These are phyloP conservation scores for Dinomys branickii DNA, from an alignment of 2,113 vertebrate genomes.

Conservation along the genomic window DNA sequence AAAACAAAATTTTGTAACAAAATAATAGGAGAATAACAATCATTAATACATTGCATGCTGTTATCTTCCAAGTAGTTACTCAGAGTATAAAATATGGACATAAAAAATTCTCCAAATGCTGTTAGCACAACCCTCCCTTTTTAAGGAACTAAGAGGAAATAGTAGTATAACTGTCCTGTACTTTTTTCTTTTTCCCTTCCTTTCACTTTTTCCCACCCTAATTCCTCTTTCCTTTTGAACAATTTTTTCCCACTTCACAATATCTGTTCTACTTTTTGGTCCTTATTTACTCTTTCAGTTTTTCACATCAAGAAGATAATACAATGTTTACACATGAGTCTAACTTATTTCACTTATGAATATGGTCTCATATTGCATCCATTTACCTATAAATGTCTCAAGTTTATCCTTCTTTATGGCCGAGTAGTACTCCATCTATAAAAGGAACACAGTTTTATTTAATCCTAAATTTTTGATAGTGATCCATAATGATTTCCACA, in stretches of 20 bases:
- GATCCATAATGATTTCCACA: neutral
- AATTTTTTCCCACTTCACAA: neutral
- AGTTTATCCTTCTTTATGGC: neutral
- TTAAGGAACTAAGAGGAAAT: neutral
- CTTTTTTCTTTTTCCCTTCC: neutral
- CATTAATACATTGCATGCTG: neutral
- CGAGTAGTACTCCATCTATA: neutral
- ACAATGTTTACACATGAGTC: neutral
- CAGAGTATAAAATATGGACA: no score
- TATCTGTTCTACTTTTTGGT: neutral
- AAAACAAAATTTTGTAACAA: neutral
- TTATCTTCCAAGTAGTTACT: neutral
- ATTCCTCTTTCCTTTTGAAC: neutral
- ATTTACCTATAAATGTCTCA: neutral
- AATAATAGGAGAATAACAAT: neutral
- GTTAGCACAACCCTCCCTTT: neutral
- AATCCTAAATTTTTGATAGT: neutral
- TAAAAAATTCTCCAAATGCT: no score
- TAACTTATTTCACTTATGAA: neutral
- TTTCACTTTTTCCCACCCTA: neutral
- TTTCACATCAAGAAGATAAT: neutral
- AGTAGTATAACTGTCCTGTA: no score
- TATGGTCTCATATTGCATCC: neutral
- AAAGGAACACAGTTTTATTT: neutral
- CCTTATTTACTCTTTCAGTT: neutral